Evolutionary conservation across 2,113 vertebrate species (phyloP), one percentile per base, ranked within the genome.

Genomic region (Nymphicus hollandicus): DNA sequence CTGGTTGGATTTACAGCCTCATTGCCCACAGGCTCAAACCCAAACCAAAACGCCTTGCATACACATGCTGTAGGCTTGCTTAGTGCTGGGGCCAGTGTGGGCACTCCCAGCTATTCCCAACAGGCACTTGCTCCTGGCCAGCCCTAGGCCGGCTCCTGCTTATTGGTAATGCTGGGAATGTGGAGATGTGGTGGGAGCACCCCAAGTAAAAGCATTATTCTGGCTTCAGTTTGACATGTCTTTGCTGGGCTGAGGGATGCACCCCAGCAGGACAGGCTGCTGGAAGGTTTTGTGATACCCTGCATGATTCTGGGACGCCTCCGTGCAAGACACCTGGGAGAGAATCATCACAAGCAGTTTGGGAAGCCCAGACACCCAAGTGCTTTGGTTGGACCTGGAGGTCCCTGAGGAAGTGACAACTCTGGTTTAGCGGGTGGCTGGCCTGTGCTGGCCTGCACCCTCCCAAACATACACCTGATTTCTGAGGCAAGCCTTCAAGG

Each of bases 141-240:
- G 52, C 31, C 20, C 37, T 29, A 13, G 31, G 33, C 47, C 2
- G 2, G 58, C 33, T 81, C 85, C 44, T 13, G 65, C 13, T n/a
- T 12, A 17, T 3, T 1, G 3, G 55, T 52, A 49, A 1, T 35
- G 55, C 53, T 0, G 0, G 27, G 24, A 28, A 47, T 11, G 9
- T 84, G 60, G 28, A 49, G n/a, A 61, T 9, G 20, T 23, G 50
- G 31, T 43, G 55, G 25, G 13, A 8, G 3, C 33, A 52, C 11
- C 8, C 9, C 7, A 1, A 41, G 28, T n/a, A 56, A 70, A 85
- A 69, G 11, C 35, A 25, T 49, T 14, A 12, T 61, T 71, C 83
- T 76, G 25, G 9, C 10, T 56, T 52, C 2, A 9, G 10, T 11
- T 46, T 39, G 28, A 79, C 22, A 13, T 10, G 27, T 9, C 29